A percentile compares a stretch with the other conserved stretches of the same genome.
Conservation (phyloP, 2,113 vertebrate species). For the Camelus bactrianus region DNA sequence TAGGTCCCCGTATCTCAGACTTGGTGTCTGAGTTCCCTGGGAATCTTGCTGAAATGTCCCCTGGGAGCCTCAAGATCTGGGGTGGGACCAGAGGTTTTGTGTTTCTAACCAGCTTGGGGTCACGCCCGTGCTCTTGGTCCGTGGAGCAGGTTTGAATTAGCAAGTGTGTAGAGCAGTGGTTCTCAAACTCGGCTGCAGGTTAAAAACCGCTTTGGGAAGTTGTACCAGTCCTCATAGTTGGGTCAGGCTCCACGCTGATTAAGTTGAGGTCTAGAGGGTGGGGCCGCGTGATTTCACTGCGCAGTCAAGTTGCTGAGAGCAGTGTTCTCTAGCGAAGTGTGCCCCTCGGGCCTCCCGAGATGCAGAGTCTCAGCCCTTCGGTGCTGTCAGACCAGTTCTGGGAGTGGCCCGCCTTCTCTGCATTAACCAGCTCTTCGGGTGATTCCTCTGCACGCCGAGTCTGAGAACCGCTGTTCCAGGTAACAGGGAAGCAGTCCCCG, state of each 20-base stretch:
- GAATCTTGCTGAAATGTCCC: not conserved
- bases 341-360: not conserved
- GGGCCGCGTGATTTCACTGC: rapidly evolving
- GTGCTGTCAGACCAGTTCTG: rapidly evolving
- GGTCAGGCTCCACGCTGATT: rapidly evolving
- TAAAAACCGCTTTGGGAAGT: not conserved
- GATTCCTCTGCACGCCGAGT: not conserved
- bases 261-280: too few species aligned
- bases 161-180: not conserved
- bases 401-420: not conserved
- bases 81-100: not conserved
- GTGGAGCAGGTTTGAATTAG: too few species aligned
- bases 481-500: not conserved
- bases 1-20: not conserved
- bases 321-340: rapidly evolving
- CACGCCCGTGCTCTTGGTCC: not conserved
- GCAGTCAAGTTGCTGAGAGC: too few species aligned
- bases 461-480: not conserved
- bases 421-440: not conserved
- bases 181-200: not conserved
- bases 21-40: not conserved
- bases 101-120: not conserved
- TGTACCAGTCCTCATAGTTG: rapidly evolving
- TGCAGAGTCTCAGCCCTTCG: not conserved
- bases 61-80: too few species aligned